These are phyloP conservation scores for Coreoperca whiteheadi DNA, from an alignment of 2,113 vertebrate species.

Conservation along the genomic window DNA sequence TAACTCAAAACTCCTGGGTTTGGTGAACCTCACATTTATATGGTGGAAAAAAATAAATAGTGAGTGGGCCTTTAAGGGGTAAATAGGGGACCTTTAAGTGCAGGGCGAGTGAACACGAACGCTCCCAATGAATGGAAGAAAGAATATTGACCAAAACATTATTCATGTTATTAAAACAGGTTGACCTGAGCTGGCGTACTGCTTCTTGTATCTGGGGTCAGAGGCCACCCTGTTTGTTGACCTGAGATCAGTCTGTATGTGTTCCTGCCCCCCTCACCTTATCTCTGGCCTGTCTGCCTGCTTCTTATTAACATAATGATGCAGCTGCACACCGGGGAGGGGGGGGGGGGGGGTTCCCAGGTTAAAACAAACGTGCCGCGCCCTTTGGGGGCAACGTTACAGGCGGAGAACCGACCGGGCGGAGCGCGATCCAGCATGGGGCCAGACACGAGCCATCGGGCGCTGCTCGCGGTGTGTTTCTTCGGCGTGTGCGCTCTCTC, in stretches of 20 bases:
- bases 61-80: too few species aligned
- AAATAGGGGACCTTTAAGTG: too few species aligned
- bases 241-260: not conserved
- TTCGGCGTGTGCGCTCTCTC: not conserved
- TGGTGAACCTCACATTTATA: not conserved
- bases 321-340: conserved; percentile 42
- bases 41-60: not conserved
- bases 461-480: conserved; percentile 18
- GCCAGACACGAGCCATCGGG: not conserved
- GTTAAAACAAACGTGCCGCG: not conserved
- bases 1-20: not conserved
- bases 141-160: not conserved
- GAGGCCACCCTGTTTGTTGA: not conserved
- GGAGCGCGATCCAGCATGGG: conserved; percentile 2
- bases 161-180: not conserved
- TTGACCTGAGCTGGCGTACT: too few species aligned
- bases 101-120: too few species aligned
- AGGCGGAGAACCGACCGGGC: not conserved
- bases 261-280: conserved; percentile 15
- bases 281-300: not conserved
- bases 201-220: too few species aligned
- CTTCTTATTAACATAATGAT: conserved; percentile 43
- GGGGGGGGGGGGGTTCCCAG: conserved; percentile 41
- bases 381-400: not conserved
- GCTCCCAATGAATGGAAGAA: too few species aligned